Evolutionary conservation across 1,140 invertebrate genomes (phyloP).

Genomic region (Agrypnia vestita): DNA sequence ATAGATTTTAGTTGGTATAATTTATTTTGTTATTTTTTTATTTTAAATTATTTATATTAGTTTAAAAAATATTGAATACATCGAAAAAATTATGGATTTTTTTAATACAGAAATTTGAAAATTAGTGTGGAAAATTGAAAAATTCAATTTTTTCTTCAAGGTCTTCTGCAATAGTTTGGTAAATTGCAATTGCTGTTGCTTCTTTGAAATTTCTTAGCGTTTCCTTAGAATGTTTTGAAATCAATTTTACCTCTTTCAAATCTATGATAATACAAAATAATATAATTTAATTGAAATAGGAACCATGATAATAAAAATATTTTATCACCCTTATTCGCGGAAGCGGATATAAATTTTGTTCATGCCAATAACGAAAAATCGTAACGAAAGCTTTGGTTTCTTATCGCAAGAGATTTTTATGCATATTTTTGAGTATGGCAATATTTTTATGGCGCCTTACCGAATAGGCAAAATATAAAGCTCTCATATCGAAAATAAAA

Average conservation of each 20-base stretch:
- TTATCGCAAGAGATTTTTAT: conserved; percentile 47
- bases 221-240: not conserved
- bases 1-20: too few relatives aligned
- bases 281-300: conserved; percentile 44
- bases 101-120: too few relatives aligned
- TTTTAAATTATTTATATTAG: too few relatives aligned
- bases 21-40: too few relatives aligned
- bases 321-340: conserved; percentile 22
- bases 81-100: too few relatives aligned
- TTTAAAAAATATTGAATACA: too few relatives aligned
- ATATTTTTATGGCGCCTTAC: conserved; percentile 46
- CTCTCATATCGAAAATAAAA: conserved; percentile 11
- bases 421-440: conserved; percentile 48
- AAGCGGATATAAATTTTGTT: conserved; percentile 35
- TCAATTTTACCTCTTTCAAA: conserved; percentile 1
- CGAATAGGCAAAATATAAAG: conserved; percentile 42
- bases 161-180: too few relatives aligned
- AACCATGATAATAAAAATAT: conserved; percentile 33
- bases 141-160: too few relatives aligned
- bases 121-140: too few relatives aligned
- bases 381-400: conserved; percentile 34
- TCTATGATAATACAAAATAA: not conserved
- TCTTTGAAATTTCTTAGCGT: not conserved
- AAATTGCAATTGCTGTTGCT: too few relatives aligned
- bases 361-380: conserved; percentile 39